phyloP scores from a whole-genome alignment of 1,140 invertebrate genomes.

The Lepidurus packardi region DNA sequence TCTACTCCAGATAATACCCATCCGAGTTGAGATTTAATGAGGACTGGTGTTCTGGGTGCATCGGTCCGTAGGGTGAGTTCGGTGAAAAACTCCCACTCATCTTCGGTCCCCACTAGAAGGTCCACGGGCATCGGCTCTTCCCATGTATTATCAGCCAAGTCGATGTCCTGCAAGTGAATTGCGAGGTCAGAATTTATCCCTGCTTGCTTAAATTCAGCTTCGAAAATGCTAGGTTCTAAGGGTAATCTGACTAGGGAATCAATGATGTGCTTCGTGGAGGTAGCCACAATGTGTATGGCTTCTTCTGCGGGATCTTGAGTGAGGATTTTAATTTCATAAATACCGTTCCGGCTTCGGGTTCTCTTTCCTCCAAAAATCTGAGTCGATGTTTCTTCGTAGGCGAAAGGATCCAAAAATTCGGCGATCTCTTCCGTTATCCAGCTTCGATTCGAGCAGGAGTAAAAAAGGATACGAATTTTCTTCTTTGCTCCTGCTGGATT shows the following conservation, averaged over 20 bases:
- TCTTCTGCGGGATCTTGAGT: conserved; percentile 4
- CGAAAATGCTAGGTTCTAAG: not conserved
- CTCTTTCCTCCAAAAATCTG: not conserved
- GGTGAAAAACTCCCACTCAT: not conserved
- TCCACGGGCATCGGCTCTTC: not conserved
- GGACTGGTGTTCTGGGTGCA: conserved; percentile 3
- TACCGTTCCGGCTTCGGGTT: not conserved
- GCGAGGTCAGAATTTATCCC: not conserved
- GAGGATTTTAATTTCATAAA: not conserved
- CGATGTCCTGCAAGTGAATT: not conserved
- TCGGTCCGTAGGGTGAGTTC: not conserved
- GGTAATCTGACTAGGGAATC: not conserved
- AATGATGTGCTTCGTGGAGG: not conserved
- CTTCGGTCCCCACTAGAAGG: not conserved
- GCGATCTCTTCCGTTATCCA: not conserved
- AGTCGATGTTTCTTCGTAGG: not conserved
- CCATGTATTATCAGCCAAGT: conserved; percentile 1
- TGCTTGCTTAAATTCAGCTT: not conserved
- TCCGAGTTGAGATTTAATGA: not conserved
- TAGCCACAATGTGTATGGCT: not conserved
- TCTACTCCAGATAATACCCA: conserved; percentile 5
- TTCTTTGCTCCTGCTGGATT: not conserved
- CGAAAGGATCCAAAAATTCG: not conserved
- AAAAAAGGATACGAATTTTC: not conserved
- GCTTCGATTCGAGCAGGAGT: not conserved